Conservation (phyloP, 2,113 vertebrate genomes). For the Tupaia tana region DNA sequence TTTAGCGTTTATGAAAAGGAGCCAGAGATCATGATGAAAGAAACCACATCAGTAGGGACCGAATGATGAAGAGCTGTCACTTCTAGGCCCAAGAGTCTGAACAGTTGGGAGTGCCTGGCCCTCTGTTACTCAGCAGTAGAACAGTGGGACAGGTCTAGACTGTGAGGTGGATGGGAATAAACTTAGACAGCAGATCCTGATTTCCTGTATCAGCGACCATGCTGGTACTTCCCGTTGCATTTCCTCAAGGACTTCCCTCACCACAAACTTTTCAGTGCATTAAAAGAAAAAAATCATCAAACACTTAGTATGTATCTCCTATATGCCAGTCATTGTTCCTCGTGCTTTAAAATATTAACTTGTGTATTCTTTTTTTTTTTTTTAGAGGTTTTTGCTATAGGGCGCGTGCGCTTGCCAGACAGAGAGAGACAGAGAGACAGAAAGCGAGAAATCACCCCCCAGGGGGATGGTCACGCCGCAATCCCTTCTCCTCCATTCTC, state of each 20-base stretch:
- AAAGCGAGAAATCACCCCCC: too few species aligned
- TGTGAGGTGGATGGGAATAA: not conserved
- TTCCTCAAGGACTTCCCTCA: not conserved
- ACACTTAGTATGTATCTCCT: not conserved
- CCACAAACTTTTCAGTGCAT: not conserved
- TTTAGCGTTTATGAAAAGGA: not conserved
- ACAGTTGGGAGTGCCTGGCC: not conserved
- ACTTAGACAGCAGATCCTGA: not conserved
- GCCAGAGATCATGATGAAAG: not conserved
- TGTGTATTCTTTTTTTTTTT: not conserved
- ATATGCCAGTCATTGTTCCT: not conserved
- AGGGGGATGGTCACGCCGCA: too few species aligned
- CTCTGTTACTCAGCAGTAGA: not conserved
- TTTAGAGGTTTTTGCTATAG: too few species aligned
- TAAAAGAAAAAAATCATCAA: not conserved
- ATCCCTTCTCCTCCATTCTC: too few species aligned
- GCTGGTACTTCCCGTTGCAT: not conserved
- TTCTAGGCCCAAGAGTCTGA: not conserved
- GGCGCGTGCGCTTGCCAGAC: too few species aligned
- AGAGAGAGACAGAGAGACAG: too few species aligned
- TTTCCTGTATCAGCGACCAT: not conserved
- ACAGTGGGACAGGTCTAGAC: not conserved
- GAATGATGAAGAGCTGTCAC: not conserved
- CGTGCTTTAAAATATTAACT: not conserved
- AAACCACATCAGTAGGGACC: not conserved